Evolutionary conservation across 2,113 vertebrate species (phyloP), one percentile per base, ranked within the genome.

Genomic region (Chaenocephalus aceratus): DNA sequence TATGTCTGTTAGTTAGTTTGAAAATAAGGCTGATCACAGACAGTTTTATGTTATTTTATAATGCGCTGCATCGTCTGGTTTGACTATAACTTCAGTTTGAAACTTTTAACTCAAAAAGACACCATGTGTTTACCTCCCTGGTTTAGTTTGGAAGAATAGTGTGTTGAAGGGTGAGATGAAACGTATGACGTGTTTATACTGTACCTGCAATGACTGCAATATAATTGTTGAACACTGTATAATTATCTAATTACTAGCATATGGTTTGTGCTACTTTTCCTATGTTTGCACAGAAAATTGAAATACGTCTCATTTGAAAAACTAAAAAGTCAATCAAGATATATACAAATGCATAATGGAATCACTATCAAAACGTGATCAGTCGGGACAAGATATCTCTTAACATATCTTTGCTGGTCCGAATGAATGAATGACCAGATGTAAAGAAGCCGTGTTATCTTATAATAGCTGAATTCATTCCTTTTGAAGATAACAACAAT

Each of bases 191-290:
- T 30, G 30, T 30, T 30, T 41, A 41, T 41, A 41, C 36, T 41
- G 36, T 1, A 6, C 36, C 36, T 41, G 36, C 36, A 1, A 41
- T 41, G 36, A 41, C 36, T 41, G 9, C 26, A 30, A 21, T 3
- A 49, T 5, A 15, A 21, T 10, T 34, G 15, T 41, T 57, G 7
- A 54, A 70, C 26, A 63, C 10, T 23, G 60, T 60, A 15, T 34
- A 16, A 68, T 67, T 54, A 26, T 77, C 46, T 71, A 57, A 75
- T 61, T 4, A 3, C 58, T 12, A 34, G 56, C 18, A 51, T 21
- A 59, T 57, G 45, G 48, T 61, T 67, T 56, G 18, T 58, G 9
- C 51, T 63, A 34, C 21, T 2, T 44, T n/a, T 3, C 6, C 8
- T 44, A 41, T 41, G 2, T 18, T 34, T 16, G 12, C 30, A 26